Conservation (phyloP, 2,797 vertebrate species). For the Bradypodion ventrale region DNA sequence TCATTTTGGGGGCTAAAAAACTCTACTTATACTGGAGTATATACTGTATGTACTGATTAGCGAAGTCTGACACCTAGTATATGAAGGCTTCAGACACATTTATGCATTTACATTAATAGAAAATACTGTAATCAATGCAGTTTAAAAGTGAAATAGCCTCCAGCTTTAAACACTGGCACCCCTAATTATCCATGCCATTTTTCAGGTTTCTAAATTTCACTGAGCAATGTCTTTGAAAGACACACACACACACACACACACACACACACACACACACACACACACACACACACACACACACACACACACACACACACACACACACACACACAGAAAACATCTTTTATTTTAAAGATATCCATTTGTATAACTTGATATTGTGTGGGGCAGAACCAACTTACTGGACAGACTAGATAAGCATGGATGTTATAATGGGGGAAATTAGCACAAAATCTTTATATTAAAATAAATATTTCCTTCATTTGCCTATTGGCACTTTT, state of each 20-base stretch:
- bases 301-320: too few species aligned
- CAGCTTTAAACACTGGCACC: neutral
- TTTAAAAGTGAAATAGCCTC: neutral
- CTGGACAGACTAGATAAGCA: conserved; percentile 18
- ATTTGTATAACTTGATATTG: neutral
- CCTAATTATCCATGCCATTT: neutral
- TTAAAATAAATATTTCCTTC: conserved; percentile 32
- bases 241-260: neutral
- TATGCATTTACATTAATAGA: neutral
- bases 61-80: neutral
- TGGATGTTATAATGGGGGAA: conserved; percentile 56
- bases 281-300: neutral
- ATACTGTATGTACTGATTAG: neutral
- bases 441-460: conserved; percentile 57
- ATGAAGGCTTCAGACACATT: neutral
- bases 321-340: neutral
- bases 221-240: neutral
- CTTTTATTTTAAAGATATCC: neutral
- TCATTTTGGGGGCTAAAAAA: too few species aligned
- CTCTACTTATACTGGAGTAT: too few species aligned
- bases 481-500: conserved; percentile 73
- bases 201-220: neutral
- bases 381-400: conserved; percentile 17
- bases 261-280: too few species aligned
- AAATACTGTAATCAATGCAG: neutral